Evolutionary conservation across 2,888 invertebrate species (phyloP), one percentile per base, ranked within the genome.

Genomic region (Leistus spinibarbis): DNA sequence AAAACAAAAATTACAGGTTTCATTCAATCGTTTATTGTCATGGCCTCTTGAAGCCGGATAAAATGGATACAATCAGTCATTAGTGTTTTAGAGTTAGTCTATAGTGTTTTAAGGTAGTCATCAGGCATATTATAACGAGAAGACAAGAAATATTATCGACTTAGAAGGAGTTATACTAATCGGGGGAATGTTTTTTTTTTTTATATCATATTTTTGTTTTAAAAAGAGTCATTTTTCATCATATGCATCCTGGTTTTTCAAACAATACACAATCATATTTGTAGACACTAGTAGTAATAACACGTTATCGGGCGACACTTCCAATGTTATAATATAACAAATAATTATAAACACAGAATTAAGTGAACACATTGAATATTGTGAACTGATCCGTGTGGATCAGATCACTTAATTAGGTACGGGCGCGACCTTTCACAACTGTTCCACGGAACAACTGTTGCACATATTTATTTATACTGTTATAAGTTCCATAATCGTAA

Each of bases 1-100:
- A 60, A 10, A 60, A 17, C 20, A 23, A 17, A 19, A 20, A 17
- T 60, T 22, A 76, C 76, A 69, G 76, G 68, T 76, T 73, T 78
- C 80, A 81, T 83, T 85, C 84, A 84, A 84, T 84, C 82, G 84
- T 85, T 85, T 85, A 85, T 85, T 85, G 85, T 85, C 85, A 83
- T 85, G 84, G 84, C 84, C 84, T 76, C 70, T 80, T 80, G 81
- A 84, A 84, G 83, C 83, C 84, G 84, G 84, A 81, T 83, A 82
- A 84, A 84, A 81, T 83, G 85, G 84, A 84, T 84, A 85, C 84
- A 85, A 74, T 85, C 85, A 85, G 85, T 85, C 85, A 84, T 75
- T 75, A 75, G 75, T 75, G 75, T 73, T 72, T 72, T 60, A 60
- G 19, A 10, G 13, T 2, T 75, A 69, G 63, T 75, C 69, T 75